Percentiles rank a stretch among this genome's conserved stretches.
Conservation (phyloP, 2,888 invertebrate species). For the Leptopterna dolabrata region DNA sequence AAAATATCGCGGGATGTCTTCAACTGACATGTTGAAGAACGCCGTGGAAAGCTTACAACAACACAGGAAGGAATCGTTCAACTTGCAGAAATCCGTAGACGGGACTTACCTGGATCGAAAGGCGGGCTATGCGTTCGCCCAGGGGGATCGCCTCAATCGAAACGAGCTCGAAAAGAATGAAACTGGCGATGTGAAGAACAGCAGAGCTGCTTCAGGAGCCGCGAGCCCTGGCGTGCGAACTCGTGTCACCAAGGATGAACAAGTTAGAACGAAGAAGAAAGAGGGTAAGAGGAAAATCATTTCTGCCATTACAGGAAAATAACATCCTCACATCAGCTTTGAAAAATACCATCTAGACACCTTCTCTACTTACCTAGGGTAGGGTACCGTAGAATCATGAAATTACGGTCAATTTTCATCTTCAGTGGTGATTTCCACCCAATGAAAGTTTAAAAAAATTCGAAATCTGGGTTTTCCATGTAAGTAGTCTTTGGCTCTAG, state of each 20-base stretch:
- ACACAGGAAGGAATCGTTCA: not conserved
- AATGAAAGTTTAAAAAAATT: too few species aligned
- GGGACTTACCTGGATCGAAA: not conserved
- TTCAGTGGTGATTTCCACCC: too few species aligned
- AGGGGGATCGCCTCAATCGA: not conserved
- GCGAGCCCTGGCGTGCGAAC: not conserved
- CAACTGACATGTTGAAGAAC: not conserved
- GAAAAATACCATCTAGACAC: too few species aligned
- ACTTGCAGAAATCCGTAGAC: not conserved
- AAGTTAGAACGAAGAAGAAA: not conserved
- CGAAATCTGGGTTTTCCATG: too few species aligned
- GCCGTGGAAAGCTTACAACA: not conserved
- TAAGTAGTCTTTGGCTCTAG: too few species aligned
- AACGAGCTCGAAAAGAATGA: not conserved
- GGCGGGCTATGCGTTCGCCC: not conserved
- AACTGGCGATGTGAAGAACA: not conserved
- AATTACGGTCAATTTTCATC: too few species aligned
- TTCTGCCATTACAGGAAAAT: not conserved
- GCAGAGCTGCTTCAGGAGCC: not conserved
- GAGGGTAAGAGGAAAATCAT: constrained; percentile 15
- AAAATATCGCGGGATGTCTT: not conserved
- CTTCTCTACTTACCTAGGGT: too few species aligned
- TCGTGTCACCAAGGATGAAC: not conserved
- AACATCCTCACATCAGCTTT: not conserved
- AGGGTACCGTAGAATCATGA: too few species aligned